Evolutionary conservation across 2,888 invertebrate genomes (phyloP).

Genomic region (Shargacucullia verbasci): DNA sequence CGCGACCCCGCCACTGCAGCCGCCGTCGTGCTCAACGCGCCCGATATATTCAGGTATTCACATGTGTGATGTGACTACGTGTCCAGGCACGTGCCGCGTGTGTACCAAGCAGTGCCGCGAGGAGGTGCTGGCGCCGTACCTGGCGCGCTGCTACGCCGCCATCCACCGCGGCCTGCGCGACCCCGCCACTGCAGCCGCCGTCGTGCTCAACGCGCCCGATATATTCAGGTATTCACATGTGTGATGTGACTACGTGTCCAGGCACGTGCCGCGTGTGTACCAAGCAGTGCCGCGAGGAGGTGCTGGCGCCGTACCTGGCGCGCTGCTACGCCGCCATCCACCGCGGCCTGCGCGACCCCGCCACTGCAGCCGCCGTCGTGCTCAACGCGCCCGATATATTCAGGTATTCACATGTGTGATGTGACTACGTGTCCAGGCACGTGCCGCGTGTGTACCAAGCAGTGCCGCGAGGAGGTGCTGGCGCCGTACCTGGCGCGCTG

Average conservation of each 20-base stretch:
- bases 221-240: constrained; percentile 92
- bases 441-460: no score
- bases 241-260: no score
- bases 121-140: constrained; percentile 96
- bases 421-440: no score
- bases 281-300: no score
- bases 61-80: no score
- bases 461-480: constrained; percentile 91
- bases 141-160: constrained; percentile 97
- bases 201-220: constrained; percentile 95
- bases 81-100: no score
- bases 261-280: no score
- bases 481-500: constrained; percentile 98
- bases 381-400: constrained; percentile 96
- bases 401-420: constrained; percentile 88
- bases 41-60: constrained; percentile 93
- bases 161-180: constrained; percentile 95
- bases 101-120: constrained; percentile 66
- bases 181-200: constrained; percentile 93
- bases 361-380: constrained; percentile 95
- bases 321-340: no score
- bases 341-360: constrained; percentile 83
- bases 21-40: constrained; percentile 95
- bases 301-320: no score
- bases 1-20: constrained; percentile 92